These are phyloP conservation scores for Aphelinus atriplicis DNA, from an alignment of 1,140 invertebrate species.

Conservation along the genomic window DNA sequence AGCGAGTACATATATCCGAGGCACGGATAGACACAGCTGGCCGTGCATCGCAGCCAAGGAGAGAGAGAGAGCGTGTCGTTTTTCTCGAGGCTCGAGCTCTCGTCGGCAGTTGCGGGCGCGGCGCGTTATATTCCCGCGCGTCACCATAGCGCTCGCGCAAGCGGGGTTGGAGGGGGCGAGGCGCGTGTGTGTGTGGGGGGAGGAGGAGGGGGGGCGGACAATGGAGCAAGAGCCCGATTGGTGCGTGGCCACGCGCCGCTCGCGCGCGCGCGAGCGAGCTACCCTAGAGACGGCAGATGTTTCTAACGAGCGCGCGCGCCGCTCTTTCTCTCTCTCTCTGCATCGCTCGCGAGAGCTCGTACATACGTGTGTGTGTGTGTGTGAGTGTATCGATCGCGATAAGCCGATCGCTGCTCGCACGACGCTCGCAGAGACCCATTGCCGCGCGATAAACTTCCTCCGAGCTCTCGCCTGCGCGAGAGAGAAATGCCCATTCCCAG, in stretches of 20 bases:
- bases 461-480: not conserved
- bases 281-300: constrained; percentile 62
- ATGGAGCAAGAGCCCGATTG: constrained; percentile 49
- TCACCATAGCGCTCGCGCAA: too few species aligned
- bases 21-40: too few species aligned
- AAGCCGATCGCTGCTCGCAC: constrained; percentile 52
- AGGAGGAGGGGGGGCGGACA: constrained; percentile 31
- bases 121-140: too few species aligned
- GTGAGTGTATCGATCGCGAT: constrained; percentile 62
- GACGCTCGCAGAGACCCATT: not conserved
- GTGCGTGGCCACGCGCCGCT: constrained; percentile 55
- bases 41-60: too few species aligned
- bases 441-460: not conserved
- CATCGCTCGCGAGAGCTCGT: not conserved
- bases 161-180: too few species aligned
- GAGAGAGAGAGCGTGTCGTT: too few species aligned
- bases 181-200: not conserved
- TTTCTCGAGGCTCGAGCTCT: not conserved
- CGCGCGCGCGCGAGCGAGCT: constrained; percentile 42
- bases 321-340: not conserved
- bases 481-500: not conserved
- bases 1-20: too few species aligned
- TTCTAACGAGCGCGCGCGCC: constrained; percentile 52
- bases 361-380: not conserved
- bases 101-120: not conserved